Evolutionary conservation across 92 coral and sea anemone species (phyloP).

Genomic region (Paragorgia papillata): DNA sequence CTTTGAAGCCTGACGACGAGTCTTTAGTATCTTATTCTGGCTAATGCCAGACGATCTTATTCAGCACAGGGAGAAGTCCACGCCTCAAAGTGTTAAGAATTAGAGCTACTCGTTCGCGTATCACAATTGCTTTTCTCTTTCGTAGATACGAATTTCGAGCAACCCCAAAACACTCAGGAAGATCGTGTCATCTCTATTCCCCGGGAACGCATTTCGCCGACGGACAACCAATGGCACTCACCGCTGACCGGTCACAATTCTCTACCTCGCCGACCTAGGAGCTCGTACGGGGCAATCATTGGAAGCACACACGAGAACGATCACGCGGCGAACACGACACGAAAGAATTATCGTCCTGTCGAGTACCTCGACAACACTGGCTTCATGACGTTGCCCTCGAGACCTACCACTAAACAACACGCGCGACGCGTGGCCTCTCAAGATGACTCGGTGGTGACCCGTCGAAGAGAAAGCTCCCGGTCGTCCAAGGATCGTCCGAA

Average conservation of each 20-base stretch:
- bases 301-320: constrained; percentile 17
- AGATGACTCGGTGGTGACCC: constrained; percentile 22
- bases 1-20: too few species aligned
- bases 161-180: constrained; percentile 68
- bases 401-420: background rate
- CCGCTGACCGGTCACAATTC: constrained; percentile 39
- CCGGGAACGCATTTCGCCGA: constrained; percentile 83
- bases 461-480: constrained; percentile 1
- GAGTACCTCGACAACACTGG: constrained; percentile 33
- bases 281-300: constrained; percentile 40
- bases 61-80: too few species aligned
- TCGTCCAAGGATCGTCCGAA: constrained; percentile 29
- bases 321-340: background rate
- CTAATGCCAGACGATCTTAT: too few species aligned
- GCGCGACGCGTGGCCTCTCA: constrained; percentile 15
- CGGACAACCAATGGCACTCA: constrained; percentile 64
- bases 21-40: too few species aligned
- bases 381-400: constrained; percentile 40
- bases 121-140: background rate
- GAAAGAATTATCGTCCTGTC: constrained; percentile 28
- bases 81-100: too few species aligned
- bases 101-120: too few species aligned
- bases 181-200: constrained; percentile 94
- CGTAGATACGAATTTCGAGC: constrained; percentile 82
- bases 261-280: constrained; percentile 30